These are phyloP conservation scores for Brenthis hecate DNA, from an alignment of 2,888 invertebrate species.

Conservation along the genomic window DNA sequence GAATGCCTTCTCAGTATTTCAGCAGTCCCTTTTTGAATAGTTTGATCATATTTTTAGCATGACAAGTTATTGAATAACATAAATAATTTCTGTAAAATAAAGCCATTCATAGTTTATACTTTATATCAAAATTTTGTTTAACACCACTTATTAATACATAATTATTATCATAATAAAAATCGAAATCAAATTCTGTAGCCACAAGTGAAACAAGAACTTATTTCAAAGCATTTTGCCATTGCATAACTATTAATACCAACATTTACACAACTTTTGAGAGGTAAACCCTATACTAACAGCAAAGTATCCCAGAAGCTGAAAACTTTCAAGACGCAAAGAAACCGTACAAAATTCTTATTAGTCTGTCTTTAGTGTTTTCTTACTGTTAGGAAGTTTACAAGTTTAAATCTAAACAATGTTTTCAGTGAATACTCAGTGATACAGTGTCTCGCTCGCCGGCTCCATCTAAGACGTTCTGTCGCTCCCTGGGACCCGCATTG, in stretches of 20 bases:
- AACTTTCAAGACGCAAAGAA: conserved; percentile 5
- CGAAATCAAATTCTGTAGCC: no score
- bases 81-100: no score
- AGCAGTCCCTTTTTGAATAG: no score
- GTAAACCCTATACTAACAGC: background rate
- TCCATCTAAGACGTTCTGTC: conserved; percentile 57
- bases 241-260: background rate
- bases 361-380: background rate
- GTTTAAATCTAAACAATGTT: conserved; percentile 13
- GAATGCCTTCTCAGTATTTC: no score
- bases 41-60: no score
- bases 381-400: background rate
- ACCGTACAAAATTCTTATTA: conserved; percentile 13
- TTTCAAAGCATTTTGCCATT: no score
- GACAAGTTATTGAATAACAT: no score
- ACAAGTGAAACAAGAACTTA: no score
- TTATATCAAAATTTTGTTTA: no score
- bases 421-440: conserved; percentile 13
- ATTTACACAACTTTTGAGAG: conserved; percentile 1
- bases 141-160: no score
- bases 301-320: conserved; percentile 5
- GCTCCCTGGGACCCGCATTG: conserved; percentile 72
- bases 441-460: conserved; percentile 19
- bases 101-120: no score
- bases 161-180: no score